These are phyloP conservation scores for Caerostris darwini DNA, from an alignment of 1,140 invertebrate genomes.

Conservation along the genomic window DNA sequence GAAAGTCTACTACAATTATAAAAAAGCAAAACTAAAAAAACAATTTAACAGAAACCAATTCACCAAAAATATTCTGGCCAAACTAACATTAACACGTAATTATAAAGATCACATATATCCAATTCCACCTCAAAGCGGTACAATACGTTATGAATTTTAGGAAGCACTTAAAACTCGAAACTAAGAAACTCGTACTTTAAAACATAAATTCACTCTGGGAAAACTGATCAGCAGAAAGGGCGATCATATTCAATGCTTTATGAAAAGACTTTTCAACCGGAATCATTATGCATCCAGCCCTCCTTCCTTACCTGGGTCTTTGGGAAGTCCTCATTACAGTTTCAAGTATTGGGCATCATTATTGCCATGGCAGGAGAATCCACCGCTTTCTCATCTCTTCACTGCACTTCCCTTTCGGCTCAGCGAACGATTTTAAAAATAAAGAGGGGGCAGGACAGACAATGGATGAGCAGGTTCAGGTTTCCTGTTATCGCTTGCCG, in stretches of 20 bases:
- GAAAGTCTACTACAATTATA: too few relatives aligned
- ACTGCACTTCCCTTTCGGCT: not conserved
- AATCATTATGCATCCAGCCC: constrained; percentile 8
- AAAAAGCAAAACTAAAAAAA: too few relatives aligned
- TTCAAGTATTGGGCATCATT: constrained; percentile 41
- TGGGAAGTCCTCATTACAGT: constrained; percentile 17
- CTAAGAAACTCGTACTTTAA: not conserved
- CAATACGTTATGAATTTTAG: not conserved
- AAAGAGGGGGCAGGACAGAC: not conserved
- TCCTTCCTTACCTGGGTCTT: too few relatives aligned
- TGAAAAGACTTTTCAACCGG: constrained; percentile 15
- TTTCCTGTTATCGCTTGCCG: constrained; percentile 17
- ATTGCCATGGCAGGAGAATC: not conserved
- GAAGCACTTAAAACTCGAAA: constrained; percentile 18
- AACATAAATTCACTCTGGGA: not conserved
- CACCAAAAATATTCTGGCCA: too few relatives aligned
- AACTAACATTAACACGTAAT: too few relatives aligned
- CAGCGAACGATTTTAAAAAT: not conserved
- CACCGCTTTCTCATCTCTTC: not conserved
- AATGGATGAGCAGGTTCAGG: constrained; percentile 1
- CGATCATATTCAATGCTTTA: constrained; percentile 17
- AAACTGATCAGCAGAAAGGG: not conserved
- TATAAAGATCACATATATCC: too few relatives aligned
- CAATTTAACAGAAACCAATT: too few relatives aligned
- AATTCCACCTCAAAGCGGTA: not conserved